Evolutionary conservation across 2,113 vertebrate genomes (phyloP), one percentile per base, ranked within the genome.

Genomic region (Oreochromis aureus): DNA sequence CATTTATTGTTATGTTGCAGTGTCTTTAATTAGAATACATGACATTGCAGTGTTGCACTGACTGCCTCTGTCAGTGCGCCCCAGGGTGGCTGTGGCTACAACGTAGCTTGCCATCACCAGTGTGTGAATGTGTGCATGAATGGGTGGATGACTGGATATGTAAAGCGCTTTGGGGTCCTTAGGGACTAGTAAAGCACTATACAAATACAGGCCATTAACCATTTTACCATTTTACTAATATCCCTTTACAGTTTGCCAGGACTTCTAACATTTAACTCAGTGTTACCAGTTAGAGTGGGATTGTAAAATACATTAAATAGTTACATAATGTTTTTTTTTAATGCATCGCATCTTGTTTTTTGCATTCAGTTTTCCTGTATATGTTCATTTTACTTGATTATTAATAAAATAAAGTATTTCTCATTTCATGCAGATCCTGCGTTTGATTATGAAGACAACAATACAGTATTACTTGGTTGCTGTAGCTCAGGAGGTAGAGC

Each of bases 281-380:
- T 59, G 27, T 59, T 59, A 32, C 3, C 58, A 59, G 27, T 32
- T 59, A 59, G 27, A 59, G 27, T 0, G 2, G 58, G 58, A 59
- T 18, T 32, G 58, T 59, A 59, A 59, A 18, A 18, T 3, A 6
- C 27, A 32, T 59, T 32, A 59, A 15, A 59, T 0, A 32, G 15
- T 59, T 27, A 59, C 15, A 59, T 32, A 59, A 59, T 59, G 27
- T 59, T 59, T 59, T 59, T 59, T 32, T 18, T 2, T 0, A 32
- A 59, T 59, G 27, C 15, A 32, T 32, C 15, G 18, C 0, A 59
- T 16, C 58, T 18, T 0, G 0, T 59, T 59, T 59, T 59, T 15
- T 32, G 27, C 58, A 32, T 59, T 59, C 58, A 59, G 8, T 32
- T 59, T 59, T 59, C 27, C 8, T 18, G 58, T 0, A 59, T 32